Evolutionary conservation across 1,140 invertebrate species (phyloP).

Genomic region (Aradophagus sp.): DNA sequence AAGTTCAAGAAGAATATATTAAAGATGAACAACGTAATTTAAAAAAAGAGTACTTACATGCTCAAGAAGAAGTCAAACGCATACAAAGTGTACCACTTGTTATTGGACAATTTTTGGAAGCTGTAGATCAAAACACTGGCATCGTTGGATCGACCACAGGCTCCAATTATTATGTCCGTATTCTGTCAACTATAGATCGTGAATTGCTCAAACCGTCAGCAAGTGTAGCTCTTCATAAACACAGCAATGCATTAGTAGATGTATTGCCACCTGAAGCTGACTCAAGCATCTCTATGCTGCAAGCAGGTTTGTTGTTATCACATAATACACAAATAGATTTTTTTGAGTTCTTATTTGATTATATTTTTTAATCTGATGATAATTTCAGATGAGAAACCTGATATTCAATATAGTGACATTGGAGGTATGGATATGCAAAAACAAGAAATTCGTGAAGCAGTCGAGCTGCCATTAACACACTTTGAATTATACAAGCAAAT

Average conservation of each 20-base stretch:
- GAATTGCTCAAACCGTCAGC: conserved; percentile 96
- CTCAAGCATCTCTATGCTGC: conserved; percentile 96
- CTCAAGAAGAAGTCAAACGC: conserved; percentile 97
- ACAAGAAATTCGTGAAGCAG: conserved; percentile 98
- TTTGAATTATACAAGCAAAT: conserved; percentile 99
- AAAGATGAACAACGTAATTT: conserved; percentile 98
- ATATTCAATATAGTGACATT: conserved; percentile 97
- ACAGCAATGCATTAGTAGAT: conserved; percentile 98
- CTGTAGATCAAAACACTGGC: conserved; percentile 98
- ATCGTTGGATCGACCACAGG: conserved; percentile 89
- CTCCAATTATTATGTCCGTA: conserved; percentile 98
- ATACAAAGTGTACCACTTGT: conserved; percentile 98
- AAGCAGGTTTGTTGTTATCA: conserved; percentile 85
- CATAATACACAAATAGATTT: too few species aligned
- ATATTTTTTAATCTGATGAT: conserved; percentile 6
- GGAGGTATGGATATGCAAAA: conserved; percentile 99
- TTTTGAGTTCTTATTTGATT: conserved; percentile 8
- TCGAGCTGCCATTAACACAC: conserved; percentile 96
- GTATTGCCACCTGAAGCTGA: conserved; percentile 98
- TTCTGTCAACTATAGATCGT: conserved; percentile 95
- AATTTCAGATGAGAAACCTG: conserved; percentile 94
- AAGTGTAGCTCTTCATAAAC: conserved; percentile 97
- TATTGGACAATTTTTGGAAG: conserved; percentile 98
- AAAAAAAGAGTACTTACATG: conserved; percentile 98
- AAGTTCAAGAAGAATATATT: conserved; percentile 98